Evolutionary conservation across 2,797 vertebrate species (phyloP), one percentile per base, ranked within the genome.

Genomic region (Alauda arvensis): DNA sequence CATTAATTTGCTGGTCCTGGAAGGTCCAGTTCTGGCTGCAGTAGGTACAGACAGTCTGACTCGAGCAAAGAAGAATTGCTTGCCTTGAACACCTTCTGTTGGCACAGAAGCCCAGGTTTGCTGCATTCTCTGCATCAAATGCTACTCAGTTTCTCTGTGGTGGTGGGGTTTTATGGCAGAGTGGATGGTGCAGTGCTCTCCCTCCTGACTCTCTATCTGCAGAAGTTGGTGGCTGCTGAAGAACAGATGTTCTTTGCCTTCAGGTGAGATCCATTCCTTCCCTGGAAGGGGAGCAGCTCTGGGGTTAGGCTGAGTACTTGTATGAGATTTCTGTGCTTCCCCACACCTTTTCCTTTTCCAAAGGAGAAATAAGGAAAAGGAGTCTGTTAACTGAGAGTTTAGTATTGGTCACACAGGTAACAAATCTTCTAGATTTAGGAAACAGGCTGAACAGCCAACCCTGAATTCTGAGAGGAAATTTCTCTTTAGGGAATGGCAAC

Each of bases 131-230:
- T 57, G 21, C 8, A 12, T 18, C 37, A 28, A 49, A 65, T 7
- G 8, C 8, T 10, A 4, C 18, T 48, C 18, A 34, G 0, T 6
- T 15, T 21, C 12, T 26, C 23, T 19, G 4, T 49, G 18, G 9
- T 56, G 43, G 5, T 31, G 31, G 10, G 3, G 6, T 34, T 42
- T 63, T 11, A 15, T 52, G 51, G 59, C 7, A 13, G 18, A 13
- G n/a, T n/a, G 23, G 52, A 28, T 82, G 37, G n/a, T 6, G 1
- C 14, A 65, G 31, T 43, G 26, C 21, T 42, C 9, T 49, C 4
- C 31, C 6, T 49, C 0, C 0, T 12, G 14, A 23, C 15, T 12
- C 26, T 31, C 6, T 10, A 2, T 25, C 20, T 48, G 51, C 31
- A 56, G 21, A 31, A 12, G 12, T 3, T 6, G 14, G 26, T 52